Evolutionary conservation across 2,113 vertebrate species (phyloP), one percentile per base, ranked within the genome.

Genomic region (Misgurnus mizolepis): DNA sequence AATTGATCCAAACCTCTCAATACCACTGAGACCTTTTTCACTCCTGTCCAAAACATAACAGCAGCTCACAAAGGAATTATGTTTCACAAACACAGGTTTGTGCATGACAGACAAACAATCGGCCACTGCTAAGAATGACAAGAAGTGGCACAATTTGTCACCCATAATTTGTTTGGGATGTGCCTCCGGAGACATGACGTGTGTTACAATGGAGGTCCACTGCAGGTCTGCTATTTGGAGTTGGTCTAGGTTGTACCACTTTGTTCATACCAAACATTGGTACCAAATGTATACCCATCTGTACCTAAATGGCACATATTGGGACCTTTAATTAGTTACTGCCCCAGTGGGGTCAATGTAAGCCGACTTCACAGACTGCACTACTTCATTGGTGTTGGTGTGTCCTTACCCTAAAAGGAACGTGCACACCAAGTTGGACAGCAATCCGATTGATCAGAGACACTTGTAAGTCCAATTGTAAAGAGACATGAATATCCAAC

Each of bases 51-150:
- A 77, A 40, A 41, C 43, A 45, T 73, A 69, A 71, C 41, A 39
- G 43, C 82, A 66, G 45, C 49, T 61, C 72, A 68, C 7, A 40
- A 22, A 66, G 79, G 61, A 74, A 74, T 69, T 43, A 78, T 55
- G 5, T 61, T 15, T 67, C 34, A 75, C 49, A 66, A 78, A 84
- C 78, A 76, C 56, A 81, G 50, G 74, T 50, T 66, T 10, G 49
- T 72, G 56, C 47, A 47, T 83, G 86, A 89, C 83, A 82, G 88
- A 90, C 88, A 89, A 91, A 90, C 82, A 85, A 86, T 55, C 68
- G 74, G 66, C 76, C 79, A 50, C 66, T 1, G 34, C 83, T 86
- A 82, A 81, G 77, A 83, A 81, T 85, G 89, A 90, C 68, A 85
- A 88, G 87, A 67, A 76, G 43, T 84, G 76, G 77, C 83, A 85